Evolutionary conservation across 2,113 vertebrate species (phyloP).

Genomic region (Ictalurus punctatus): DNA sequence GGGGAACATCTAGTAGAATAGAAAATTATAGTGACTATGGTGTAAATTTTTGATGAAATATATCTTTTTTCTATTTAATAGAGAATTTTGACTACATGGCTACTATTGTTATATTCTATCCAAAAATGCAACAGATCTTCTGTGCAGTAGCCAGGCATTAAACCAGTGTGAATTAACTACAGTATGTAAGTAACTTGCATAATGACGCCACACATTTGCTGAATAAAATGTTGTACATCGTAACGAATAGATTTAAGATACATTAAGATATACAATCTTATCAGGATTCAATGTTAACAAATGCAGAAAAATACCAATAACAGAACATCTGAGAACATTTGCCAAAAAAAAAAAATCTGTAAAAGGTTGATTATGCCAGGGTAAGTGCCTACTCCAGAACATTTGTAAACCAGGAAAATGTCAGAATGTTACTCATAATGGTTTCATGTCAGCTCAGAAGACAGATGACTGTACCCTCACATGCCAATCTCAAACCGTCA

Average conservation of each 20-base stretch:
- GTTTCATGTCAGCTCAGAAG: slow-evolving; percentile 40
- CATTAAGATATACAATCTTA: slow-evolving; percentile 36
- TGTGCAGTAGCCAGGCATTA: slow-evolving; percentile 69
- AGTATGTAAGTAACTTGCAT: slow-evolving; percentile 66
- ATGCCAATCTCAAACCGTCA: slow-evolving; percentile 68
- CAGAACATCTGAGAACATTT: slow-evolving; percentile 43
- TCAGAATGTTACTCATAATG: slow-evolving; percentile 35
- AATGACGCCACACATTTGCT: slow-evolving; percentile 69
- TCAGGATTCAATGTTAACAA: slow-evolving; percentile 41
- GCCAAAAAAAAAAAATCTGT: slow-evolving; percentile 46
- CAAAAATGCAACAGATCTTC: slow-evolving; percentile 75
- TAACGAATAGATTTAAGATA: slow-evolving; percentile 42
- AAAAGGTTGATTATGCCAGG: slow-evolving; percentile 67
- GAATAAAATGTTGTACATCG: slow-evolving; percentile 67
- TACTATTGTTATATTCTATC: slow-evolving; percentile 78
- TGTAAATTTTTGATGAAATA: slow-evolving; percentile 95
- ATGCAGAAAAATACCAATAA: slow-evolving; percentile 22
- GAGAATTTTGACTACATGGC: slow-evolving; percentile 83
- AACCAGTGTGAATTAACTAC: slow-evolving; percentile 71
- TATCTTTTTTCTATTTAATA: slow-evolving; percentile 93
- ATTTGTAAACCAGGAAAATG: slow-evolving; percentile 58
- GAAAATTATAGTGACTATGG: slow-evolving; percentile 88
- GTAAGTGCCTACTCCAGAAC: slow-evolving; percentile 80
- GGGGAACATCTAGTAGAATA: slow-evolving; percentile 92
- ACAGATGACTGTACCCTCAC: slow-evolving; percentile 67